Evolutionary conservation across 1,140 invertebrate genomes (phyloP).

Genomic region (Bombus waltoni): DNA sequence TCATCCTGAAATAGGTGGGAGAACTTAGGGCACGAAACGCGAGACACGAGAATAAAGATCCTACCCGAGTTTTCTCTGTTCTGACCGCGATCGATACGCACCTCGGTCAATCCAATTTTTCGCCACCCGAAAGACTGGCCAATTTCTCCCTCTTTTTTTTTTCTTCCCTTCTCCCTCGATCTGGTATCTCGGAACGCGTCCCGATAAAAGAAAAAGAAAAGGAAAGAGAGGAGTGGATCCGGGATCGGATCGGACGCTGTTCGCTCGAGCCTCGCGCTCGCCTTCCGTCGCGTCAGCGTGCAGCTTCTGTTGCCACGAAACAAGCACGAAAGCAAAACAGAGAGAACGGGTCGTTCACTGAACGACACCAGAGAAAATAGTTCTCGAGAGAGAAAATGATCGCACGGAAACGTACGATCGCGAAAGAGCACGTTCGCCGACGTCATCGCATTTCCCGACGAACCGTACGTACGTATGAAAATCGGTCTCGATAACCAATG

Average conservation of each 20-base stretch:
- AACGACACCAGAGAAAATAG: neutral
- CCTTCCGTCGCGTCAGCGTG: constrained; percentile 26
- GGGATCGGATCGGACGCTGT: constrained; percentile 18
- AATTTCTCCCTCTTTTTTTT: neutral
- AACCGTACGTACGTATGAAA: constrained; percentile 36
- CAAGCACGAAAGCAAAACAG: neutral
- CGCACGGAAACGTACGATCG: neutral
- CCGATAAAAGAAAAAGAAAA: neutral
- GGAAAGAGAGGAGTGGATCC: neutral
- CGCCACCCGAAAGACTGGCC: neutral
- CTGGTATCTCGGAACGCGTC: neutral
- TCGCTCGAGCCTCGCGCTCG: constrained; percentile 13
- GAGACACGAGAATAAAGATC: neutral
- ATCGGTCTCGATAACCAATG: constrained; percentile 41
- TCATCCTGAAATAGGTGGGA: neutral
- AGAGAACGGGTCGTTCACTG: neutral
- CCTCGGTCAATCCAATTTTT: neutral
- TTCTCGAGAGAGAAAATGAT: neutral
- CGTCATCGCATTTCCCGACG: constrained; percentile 48
- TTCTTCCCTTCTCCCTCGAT: neutral
- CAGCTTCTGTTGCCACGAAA: constrained; percentile 7
- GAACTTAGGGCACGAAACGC: neutral
- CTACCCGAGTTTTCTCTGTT: neutral
- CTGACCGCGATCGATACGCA: neutral
- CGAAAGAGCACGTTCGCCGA: constrained; percentile 2